Conservation (phyloP, 1,140 invertebrate species). For the Dendrolimus punctatus region DNA sequence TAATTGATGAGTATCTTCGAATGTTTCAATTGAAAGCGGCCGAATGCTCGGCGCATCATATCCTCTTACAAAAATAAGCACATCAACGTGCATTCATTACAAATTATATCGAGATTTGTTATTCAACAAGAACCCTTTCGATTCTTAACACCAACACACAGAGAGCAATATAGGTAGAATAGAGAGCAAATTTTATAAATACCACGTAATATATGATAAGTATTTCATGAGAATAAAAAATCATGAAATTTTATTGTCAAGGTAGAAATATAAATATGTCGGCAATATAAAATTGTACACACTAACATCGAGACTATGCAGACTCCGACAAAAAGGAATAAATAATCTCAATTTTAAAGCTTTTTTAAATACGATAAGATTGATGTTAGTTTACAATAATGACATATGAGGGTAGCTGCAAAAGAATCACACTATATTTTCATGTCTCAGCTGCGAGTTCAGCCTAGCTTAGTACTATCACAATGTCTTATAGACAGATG, state of each 20-base stretch:
- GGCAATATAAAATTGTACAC: constrained; percentile 29
- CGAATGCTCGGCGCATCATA: neutral
- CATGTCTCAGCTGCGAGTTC: constrained; percentile 23
- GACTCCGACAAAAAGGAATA: constrained; percentile 54
- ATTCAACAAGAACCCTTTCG: too few species aligned
- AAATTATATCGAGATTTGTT: too few species aligned
- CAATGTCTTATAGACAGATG: constrained; percentile 66
- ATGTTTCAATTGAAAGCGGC: constrained; percentile 1
- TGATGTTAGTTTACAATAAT: constrained; percentile 8
- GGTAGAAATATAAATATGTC: constrained; percentile 26
- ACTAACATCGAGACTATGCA: constrained; percentile 28
- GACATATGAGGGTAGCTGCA: constrained; percentile 20
- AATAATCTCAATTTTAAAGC: constrained; percentile 71
- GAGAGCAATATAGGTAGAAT: constrained; percentile 26
- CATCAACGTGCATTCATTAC: neutral
- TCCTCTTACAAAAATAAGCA: constrained; percentile 4
- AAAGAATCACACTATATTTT: constrained; percentile 25
- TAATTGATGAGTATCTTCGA: constrained; percentile 3
- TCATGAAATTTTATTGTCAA: constrained; percentile 45
- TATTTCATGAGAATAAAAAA: neutral
- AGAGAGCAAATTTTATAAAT: constrained; percentile 14
- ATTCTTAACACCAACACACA: constrained; percentile 17
- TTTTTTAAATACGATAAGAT: constrained; percentile 53
- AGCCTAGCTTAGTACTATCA: constrained; percentile 61
- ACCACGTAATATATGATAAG: constrained; percentile 11